A percentile compares a stretch with the other conserved stretches of the same genome.
These are phyloP conservation scores for Brachionus calyciflorus DNA, from an alignment of 1,140 invertebrate genomes.

Conservation along the genomic window DNA sequence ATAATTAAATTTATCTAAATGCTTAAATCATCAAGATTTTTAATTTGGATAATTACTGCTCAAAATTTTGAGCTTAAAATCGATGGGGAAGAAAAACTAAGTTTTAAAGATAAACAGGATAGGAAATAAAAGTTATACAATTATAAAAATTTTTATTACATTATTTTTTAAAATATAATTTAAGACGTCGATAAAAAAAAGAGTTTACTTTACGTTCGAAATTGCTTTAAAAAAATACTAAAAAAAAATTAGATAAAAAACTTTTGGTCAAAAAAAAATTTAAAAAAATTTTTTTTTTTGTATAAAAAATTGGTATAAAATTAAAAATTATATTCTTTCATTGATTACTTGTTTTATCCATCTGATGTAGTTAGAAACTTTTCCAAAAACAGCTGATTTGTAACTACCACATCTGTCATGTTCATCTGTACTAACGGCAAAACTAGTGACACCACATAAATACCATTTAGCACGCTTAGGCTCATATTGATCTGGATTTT, in stretches of 20 bases:
- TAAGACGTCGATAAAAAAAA: no score
- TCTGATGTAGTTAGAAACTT: conserved; percentile 7
- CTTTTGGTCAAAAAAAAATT: conserved; percentile 11
- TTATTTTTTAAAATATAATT: neutral
- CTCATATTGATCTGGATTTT: neutral
- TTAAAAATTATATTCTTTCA: neutral
- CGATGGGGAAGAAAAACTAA: no score
- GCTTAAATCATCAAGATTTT: no score
- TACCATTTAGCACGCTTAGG: conserved; percentile 24
- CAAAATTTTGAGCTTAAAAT: no score
- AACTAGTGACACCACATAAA: conserved; percentile 38
- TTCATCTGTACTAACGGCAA: conserved; percentile 37
- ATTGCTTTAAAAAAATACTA: neutral
- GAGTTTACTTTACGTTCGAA: neutral
- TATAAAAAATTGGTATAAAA: conserved; percentile 11
- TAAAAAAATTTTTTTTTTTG: conserved; percentile 26
- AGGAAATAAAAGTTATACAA: no score
- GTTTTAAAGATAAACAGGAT: no score
- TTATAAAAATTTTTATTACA: no score
- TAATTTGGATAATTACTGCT: no score
- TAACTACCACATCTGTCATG: conserved; percentile 32
- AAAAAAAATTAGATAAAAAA: neutral
- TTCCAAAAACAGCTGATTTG: conserved; percentile 43
- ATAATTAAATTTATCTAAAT: no score
- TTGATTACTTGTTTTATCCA: conserved; percentile 24